Conservation (phyloP, 1,140 invertebrate genomes). For the Eurosta solidaginis region DNA sequence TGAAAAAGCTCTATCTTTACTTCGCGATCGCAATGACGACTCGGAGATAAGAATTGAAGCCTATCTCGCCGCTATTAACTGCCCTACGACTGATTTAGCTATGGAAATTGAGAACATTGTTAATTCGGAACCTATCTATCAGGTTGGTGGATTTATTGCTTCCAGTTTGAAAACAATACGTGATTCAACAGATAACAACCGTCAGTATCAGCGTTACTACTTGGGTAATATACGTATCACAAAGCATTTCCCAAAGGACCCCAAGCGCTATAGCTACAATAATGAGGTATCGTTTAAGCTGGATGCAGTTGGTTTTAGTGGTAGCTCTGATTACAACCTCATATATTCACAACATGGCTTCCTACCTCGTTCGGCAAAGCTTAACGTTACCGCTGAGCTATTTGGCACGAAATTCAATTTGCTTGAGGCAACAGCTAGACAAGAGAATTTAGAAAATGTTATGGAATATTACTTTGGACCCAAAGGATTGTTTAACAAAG, state of each 20-base stretch:
- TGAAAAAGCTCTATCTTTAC: slow-evolving; percentile 64
- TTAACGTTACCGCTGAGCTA: slow-evolving; percentile 84
- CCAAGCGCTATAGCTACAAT: slow-evolving; percentile 81
- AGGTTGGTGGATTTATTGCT: slow-evolving; percentile 86
- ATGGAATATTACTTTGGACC: slow-evolving; percentile 86
- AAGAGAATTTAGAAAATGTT: slow-evolving; percentile 84
- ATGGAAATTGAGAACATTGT: slow-evolving; percentile 74
- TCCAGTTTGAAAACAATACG: slow-evolving; percentile 79
- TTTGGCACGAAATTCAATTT: slow-evolving; percentile 87
- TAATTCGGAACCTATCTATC: slow-evolving; percentile 71
- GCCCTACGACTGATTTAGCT: slow-evolving; percentile 71
- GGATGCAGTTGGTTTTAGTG: slow-evolving; percentile 73
- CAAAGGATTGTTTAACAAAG: slow-evolving; percentile 67
- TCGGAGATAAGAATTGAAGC: slow-evolving; percentile 86
- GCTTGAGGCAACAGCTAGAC: slow-evolving; percentile 78
- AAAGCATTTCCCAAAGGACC: slow-evolving; percentile 77
- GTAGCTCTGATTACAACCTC: slow-evolving; percentile 72
- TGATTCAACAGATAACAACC: slow-evolving; percentile 75
- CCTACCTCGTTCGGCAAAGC: slow-evolving; percentile 75
- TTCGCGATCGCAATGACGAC: slow-evolving; percentile 75
- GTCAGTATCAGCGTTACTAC: slow-evolving; percentile 69
- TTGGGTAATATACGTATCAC: slow-evolving; percentile 71
- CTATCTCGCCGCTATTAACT: slow-evolving; percentile 79
- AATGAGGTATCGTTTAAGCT: slow-evolving; percentile 77
- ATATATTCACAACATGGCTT: slow-evolving; percentile 90